Percentiles rank a stretch among this genome's conserved stretches.
Evolutionary conservation across 53 echinoderm and acorn worm genomes (phyloP).

Genomic region (Mesocentrotus franciscanus): DNA sequence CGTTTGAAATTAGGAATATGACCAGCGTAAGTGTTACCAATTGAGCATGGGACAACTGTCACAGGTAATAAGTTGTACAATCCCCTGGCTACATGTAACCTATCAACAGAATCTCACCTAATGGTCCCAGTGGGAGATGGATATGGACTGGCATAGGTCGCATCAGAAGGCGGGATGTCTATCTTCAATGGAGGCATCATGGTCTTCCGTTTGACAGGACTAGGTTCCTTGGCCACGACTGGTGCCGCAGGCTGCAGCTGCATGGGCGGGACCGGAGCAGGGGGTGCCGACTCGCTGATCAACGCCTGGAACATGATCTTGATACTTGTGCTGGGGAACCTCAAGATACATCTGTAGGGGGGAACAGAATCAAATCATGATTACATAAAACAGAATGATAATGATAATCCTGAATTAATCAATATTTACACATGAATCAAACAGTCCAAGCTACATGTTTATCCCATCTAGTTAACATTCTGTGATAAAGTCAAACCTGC

Average conservation of each 20-base stretch:
- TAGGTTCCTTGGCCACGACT: conserved; percentile 70
- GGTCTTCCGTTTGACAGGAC: conserved; percentile 77
- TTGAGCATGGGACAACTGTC: not conserved
- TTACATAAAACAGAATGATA: not conserved
- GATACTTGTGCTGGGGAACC: conserved; percentile 99
- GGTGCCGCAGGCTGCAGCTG: conserved; percentile 55
- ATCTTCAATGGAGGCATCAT: conserved; percentile 92
- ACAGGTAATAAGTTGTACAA: no score
- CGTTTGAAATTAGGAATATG: no score
- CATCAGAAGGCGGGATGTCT: conserved; percentile 90
- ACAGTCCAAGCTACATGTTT: no score
- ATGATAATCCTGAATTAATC: not conserved
- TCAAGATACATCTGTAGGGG: conserved; percentile 81
- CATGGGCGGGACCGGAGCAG: conserved; percentile 67
- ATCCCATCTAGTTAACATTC: no score
- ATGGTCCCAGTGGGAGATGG: conserved; percentile 97
- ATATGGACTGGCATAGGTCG: conserved; percentile 87
- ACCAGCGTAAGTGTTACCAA: no score
- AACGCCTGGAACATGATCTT: conserved; percentile 99
- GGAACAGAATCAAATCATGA: not conserved
- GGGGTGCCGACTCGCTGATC: conserved; percentile 67
- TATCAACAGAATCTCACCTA: conserved; percentile 71
- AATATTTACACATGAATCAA: not conserved
- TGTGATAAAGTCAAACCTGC: no score
- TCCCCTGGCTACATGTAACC: no score